Evolutionary conservation across 2,113 vertebrate genomes (phyloP), one percentile per base, ranked within the genome.

Genomic region (Anarhynchus alexandrinus): DNA sequence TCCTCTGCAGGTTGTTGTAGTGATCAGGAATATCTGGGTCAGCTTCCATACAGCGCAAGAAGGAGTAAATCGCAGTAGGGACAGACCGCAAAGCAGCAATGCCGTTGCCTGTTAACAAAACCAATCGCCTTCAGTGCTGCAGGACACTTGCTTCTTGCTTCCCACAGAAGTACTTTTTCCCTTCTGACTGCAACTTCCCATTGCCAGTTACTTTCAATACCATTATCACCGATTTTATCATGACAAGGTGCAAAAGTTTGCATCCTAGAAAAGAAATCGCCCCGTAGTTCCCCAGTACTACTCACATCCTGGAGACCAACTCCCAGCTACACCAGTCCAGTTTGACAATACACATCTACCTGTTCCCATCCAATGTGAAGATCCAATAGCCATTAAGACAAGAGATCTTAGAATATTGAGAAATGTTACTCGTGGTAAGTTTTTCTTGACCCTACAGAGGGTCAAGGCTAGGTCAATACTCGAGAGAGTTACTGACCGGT

Each of bases 11-110:
- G 86, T 95, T 98, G 11, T 98, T 98, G 84, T 99, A 99, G 73
- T 82, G 97, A 11, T 98, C 98, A 11, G 99, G 99, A 47, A 99
- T 98, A 82, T 99, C 98, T 0, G 99, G 98, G 36, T 98, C 98
- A 1, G 99, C 97, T 71, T 99, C 98, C 98, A 99, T 98, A 96
- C 99, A 99, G 96, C 98, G 99, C 93, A 99, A 95, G 94, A 99
- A 99, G 71, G 99, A 99, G 98, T 99, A 99, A 96, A 99, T 99
- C 42, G 99, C 99, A 0, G 99, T 99, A 66, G 99, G 99, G 88
- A 99, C 99, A 2, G 99, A 99, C 18, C 99, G 98, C 69, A 99
- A 97, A 2, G 99, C 99, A 1, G 99, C 99, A 6, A 99, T 99
- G 92, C 99, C 99, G 0, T 99, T 99, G 87, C 99, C 99, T 99